Base-by-base conservation (phyloP, 2,888 invertebrate genomes). In the Melanargia galathea region DNA sequence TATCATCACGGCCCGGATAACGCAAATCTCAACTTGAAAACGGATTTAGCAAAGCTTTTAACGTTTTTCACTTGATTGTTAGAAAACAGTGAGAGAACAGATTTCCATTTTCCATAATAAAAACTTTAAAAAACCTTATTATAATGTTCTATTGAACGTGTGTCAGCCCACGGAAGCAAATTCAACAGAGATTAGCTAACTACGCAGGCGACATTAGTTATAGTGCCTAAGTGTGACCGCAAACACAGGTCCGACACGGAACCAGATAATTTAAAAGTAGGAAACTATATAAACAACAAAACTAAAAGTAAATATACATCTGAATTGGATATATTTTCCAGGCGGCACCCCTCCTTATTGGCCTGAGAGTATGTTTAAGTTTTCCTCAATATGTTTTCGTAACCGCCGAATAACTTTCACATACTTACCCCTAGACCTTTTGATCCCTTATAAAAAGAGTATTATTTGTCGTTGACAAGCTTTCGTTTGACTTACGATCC, bases 371-470 rank as follows among this genome's bases (percentile, higher is more conserved):
- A 57, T 18, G 24, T 46, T 58, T 48, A 58, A 58, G 48, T 48
- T 58, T 58, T 24, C 48, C 58, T 38, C 58, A 58, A 58, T 58
- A 58, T 58, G 58, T 58, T 58, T 58, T 58, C 48, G 24, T 58
- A 58, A 58, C 58, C 58, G 58, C 35, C 10, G 35, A 58, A 48
- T 48, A 48, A 48, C 45, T 57, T 57, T 40, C 57, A 57, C 57
- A 33, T 46, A 57, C 46, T 57, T 57, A 57, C 57, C 57, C 57
- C 26, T 20, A 26, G 22, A 45, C 56, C 56, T 45, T 55, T 57
- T 57, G 57, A 45, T 57, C 33, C 55, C 40, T 40, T 40, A 55
- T 16, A 52, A 38, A 52, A 52, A 55, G 24, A 35, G 52, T 43
- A 40, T 16, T 18, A 52, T 52, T 35, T 52, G 43, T 52, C 18